These are phyloP conservation scores for Tetragnatha montana DNA, from an alignment of 2,888 invertebrate genomes.

Conservation along the genomic window DNA sequence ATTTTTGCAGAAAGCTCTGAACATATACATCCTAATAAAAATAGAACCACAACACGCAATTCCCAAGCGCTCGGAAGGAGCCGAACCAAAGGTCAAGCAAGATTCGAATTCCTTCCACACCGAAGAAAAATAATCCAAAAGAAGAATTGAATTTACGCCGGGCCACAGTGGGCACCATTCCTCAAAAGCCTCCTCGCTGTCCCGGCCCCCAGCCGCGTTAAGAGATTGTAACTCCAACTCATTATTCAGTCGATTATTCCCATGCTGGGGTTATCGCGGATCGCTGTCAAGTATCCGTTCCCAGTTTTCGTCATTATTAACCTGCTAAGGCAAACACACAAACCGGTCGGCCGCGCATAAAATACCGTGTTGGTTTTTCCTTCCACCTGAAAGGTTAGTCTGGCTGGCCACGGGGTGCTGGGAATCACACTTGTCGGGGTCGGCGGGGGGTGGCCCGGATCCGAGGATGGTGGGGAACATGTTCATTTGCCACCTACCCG, in stretches of 20 bases:
- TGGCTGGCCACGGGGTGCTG: conserved; percentile 47
- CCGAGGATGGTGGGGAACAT: conserved; percentile 49
- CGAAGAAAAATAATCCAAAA: background rate
- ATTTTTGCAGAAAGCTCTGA: too few relatives aligned
- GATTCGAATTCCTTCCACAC: background rate
- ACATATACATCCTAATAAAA: too few relatives aligned
- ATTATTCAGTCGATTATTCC: conserved; percentile 36
- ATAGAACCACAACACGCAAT: too few relatives aligned
- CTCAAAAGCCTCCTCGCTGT: background rate
- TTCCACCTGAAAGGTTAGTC: background rate
- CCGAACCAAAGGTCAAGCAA: background rate
- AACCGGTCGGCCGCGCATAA: conserved; percentile 51
- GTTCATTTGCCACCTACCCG: conserved; percentile 69
- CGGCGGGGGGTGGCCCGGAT: conserved; percentile 46
- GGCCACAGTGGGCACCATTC: background rate
- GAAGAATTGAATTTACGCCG: background rate
- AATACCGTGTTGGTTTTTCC: conserved; percentile 15
- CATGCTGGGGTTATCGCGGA: conserved; percentile 27
- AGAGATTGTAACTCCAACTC: conserved; percentile 26
- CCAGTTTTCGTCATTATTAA: conserved; percentile 62
- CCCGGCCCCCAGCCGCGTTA: conserved; percentile 1
- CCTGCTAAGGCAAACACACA: conserved; percentile 23
- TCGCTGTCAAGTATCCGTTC: conserved; percentile 41
- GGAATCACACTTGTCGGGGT: conserved; percentile 65
- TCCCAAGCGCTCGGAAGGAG: too few relatives aligned